phyloP scores from a whole-genome alignment of 2,797 vertebrate genomes.

The Acanthiza pusilla region DNA sequence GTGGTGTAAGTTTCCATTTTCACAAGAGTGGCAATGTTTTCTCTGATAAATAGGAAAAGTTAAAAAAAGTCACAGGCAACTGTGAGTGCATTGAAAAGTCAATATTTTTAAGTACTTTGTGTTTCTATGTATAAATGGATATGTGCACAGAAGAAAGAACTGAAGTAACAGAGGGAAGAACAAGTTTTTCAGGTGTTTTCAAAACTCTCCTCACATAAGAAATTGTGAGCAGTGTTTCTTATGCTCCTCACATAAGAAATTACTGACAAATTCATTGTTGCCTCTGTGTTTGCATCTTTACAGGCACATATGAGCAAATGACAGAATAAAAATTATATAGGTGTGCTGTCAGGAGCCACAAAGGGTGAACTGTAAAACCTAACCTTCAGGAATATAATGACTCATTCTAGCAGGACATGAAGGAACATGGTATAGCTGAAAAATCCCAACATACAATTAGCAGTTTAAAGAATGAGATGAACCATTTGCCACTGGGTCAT shows the following conservation, averaged over 20 bases:
- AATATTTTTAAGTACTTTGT: not conserved
- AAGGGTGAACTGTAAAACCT: not conserved
- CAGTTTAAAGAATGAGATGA: not conserved
- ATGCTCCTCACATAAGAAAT: not conserved
- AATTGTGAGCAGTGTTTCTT: not conserved
- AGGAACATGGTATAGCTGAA: not conserved
- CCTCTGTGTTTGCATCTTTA: not conserved
- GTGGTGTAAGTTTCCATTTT: not conserved
- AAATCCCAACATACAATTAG: not conserved
- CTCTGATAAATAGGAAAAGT: slow-evolving; percentile 13
- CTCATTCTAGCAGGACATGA: not conserved
- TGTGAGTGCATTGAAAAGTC: not conserved
- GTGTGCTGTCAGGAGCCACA: not conserved
- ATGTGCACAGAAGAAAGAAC: not conserved
- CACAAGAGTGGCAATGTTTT: not conserved
- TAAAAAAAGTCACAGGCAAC: not conserved
- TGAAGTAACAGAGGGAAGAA: not conserved
- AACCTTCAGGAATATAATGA: not conserved
- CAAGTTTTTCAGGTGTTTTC: not conserved
- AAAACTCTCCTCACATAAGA: not conserved
- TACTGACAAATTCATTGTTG: not conserved
- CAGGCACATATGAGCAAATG: not conserved
- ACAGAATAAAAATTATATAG: not conserved
- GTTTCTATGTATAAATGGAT: not conserved
- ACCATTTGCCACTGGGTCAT: not conserved